Evolutionary conservation across 2,888 invertebrate species (phyloP), one percentile per base, ranked within the genome.

Genomic region (Callyntrura guangdongensis): DNA sequence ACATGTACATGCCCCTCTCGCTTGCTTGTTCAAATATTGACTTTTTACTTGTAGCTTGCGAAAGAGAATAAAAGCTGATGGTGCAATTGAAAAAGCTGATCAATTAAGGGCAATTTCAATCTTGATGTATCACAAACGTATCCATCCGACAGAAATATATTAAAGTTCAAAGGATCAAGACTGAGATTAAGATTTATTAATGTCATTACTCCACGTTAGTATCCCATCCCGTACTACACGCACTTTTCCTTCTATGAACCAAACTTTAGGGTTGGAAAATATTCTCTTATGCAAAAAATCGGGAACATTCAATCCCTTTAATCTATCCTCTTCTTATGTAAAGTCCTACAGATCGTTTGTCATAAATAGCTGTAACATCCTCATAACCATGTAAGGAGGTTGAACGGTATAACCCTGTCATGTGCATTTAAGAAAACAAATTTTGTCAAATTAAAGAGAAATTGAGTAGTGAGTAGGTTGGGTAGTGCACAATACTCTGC

Each of bases 381-480:
- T 49, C 14, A 47, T 25, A 64, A 84, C 89, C 89, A 84, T 89
- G 56, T 89, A 84, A 64, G 89, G 89, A 47, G 1, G 22, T 84
- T 49, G 11, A 45, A 64, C 77, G 77, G 84, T 84, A 74, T 36
- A 59, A 27, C 61, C 67, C 84, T 89, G 83, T 89, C 89, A 89
- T 25, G 77, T 22, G 59, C 83, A 89, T 82, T 89, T 84, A 89
- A 47, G 49, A 72, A 72, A 83, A 61, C 81, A 84, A 77, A 89
- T 89, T 83, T 77, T 77, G 89, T 36, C 72, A 22, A 20, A 84
- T 84, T 89, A 89, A 74, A 36, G 36, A 72, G 25, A 20, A 45
- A 47, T 1, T 72, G 72, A 64, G 20, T 2, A 53, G 53, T 74
- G 72, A 17, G 85, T 27, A 72, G 72, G 6, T 36, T 36, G 36